phyloP scores from a whole-genome alignment of 2,888 invertebrate genomes.

The Bombylius major region DNA sequence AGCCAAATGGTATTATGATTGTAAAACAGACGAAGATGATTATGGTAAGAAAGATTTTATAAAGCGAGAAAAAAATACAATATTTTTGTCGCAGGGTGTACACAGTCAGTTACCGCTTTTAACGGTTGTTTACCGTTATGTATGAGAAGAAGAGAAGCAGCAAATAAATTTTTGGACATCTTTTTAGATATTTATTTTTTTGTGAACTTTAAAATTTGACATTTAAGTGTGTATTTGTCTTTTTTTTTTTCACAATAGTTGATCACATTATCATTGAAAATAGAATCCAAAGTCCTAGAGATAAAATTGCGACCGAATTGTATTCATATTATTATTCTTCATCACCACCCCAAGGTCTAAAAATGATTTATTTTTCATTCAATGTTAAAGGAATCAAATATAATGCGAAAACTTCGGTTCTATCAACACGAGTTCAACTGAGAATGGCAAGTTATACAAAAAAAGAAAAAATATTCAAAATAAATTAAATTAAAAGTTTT shows the following conservation, averaged over 20 bases:
- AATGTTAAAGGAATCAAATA: slow-evolving; percentile 26
- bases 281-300: slow-evolving; percentile 35
- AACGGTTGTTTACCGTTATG: too few relatives aligned
- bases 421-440: slow-evolving; percentile 31
- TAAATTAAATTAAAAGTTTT: slow-evolving; percentile 1
- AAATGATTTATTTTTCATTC: slow-evolving; percentile 23
- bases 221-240: too few relatives aligned
- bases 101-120: too few relatives aligned
- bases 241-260: slow-evolving; percentile 12
- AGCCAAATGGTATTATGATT: slow-evolving; percentile 57
- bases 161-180: too few relatives aligned
- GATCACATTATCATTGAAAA: slow-evolving; percentile 23
- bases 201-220: too few relatives aligned
- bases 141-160: too few relatives aligned
- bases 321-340: slow-evolving; percentile 39
- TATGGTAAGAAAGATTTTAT: slow-evolving; percentile 12
- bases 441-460: slow-evolving; percentile 30
- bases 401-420: slow-evolving; percentile 22
- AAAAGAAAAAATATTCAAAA: slow-evolving; percentile 1
- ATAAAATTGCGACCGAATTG: slow-evolving; percentile 42
- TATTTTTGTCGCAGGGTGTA: too few relatives aligned
- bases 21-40: slow-evolving; percentile 32
- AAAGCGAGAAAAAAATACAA: too few relatives aligned
- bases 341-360: slow-evolving; percentile 20
- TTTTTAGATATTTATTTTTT: too few relatives aligned